A percentile compares a stretch with the other conserved stretches of the same genome.
Evolutionary conservation across 2,888 invertebrate genomes (phyloP).

Genomic region (Creontiades dilutus): DNA sequence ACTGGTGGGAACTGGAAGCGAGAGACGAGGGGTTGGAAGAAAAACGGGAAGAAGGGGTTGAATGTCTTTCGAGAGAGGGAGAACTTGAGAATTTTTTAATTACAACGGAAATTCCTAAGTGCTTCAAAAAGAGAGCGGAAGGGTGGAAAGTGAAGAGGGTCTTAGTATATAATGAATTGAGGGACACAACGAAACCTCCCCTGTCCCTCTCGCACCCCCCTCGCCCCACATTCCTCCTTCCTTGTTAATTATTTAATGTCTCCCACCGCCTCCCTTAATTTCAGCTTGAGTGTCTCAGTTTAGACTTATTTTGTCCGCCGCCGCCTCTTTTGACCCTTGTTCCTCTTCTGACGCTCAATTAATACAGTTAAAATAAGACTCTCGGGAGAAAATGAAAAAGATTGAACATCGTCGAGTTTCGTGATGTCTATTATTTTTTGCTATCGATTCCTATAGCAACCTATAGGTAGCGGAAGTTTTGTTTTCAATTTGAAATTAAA

Average conservation of each 20-base stretch:
- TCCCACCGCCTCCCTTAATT: conserved; percentile 63
- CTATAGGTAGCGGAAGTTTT: too few species aligned
- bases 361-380: neutral
- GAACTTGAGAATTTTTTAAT: conserved; percentile 71
- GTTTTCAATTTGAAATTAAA: too few species aligned
- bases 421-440: neutral
- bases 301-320: conserved; percentile 36
- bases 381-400: neutral
- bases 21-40: neutral
- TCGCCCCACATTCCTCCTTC: neutral
- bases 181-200: conserved; percentile 54
- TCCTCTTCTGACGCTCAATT: conserved; percentile 10
- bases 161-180: conserved; percentile 67
- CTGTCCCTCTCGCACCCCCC: too few species aligned
- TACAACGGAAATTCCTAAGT: conserved; percentile 72
- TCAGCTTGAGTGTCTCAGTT: conserved; percentile 62
- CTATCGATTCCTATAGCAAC: too few species aligned
- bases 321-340: conserved; percentile 37
- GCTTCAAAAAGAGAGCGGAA: neutral
- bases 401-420: neutral
- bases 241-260: conserved; percentile 70
- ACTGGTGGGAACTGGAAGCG: too few species aligned
- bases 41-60: conserved; percentile 27
- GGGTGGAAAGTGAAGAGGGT: conserved; percentile 30
- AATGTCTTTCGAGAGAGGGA: conserved; percentile 31